Base-by-base conservation (phyloP, 2,888 invertebrate species). In the Steinernema carpocapsae region DNA sequence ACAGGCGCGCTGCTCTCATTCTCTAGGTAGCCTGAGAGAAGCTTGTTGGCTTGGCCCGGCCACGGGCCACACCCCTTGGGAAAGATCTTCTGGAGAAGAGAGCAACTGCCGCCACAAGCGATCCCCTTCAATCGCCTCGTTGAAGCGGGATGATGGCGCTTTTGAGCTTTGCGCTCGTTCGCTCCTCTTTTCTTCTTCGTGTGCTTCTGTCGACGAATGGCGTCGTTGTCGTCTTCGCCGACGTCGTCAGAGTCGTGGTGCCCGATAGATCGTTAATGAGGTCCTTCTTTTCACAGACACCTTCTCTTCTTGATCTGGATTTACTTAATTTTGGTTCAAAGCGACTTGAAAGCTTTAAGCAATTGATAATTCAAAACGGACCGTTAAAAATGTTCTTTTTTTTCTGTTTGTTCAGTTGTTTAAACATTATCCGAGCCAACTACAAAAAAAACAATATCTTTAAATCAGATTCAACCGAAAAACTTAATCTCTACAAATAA, bases 181-280 rank as follows among this genome's bases (percentile, higher is more conserved):
- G 48, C 48, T 48, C 48, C 64, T 64, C 64, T 64, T 64, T 64
- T 64, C 64, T 64, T 64, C 64, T 29, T 64, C 64, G 32, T 64
- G 64, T 64, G 64, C 32, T 64, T 64, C 64, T 64, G 64, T 32
- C 64, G 17, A 64, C 64, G 32, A 37, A 26, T 3, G 48, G 19
- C 48, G 48, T 19, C 48, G 48, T n/a, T 14, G 48, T 3, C 48
- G 48, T 17, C 17, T 37, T 48, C 48, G 17, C 3, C 48, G 48
- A 4, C 64, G 56, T 22, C 56, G 56, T 56, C 37, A 10, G 3
- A 6, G 37, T 37, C 37, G 37, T 37, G 37, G 37, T 3, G 37
- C 37, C 37, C 56, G 64, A 64, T 64, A 29, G 32, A 32, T 64
- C 64, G 26, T 29, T 64, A 64, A 64, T 64, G 64, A 64, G 64